A percentile compares a stretch with the other conserved stretches of the same genome.
Evolutionary conservation across 2,113 vertebrate species (phyloP).

Genomic region (Danionella cerebrum): DNA sequence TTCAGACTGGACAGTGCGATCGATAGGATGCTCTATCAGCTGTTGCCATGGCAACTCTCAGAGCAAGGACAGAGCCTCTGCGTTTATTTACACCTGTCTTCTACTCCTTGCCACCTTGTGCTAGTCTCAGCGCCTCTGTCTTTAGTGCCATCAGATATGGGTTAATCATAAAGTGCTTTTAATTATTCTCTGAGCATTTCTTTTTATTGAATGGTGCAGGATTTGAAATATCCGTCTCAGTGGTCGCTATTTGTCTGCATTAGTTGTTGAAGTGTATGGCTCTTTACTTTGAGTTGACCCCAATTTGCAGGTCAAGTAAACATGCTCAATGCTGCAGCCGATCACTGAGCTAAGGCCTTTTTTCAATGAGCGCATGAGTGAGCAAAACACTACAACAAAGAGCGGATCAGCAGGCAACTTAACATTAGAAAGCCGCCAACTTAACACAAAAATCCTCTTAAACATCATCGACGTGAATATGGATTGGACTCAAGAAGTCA

Average conservation of each 20-base stretch:
- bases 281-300: constrained; percentile 61
- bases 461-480: not conserved
- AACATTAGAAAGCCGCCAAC: constrained; percentile 2
- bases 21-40: constrained; percentile 79
- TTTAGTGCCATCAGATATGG: not conserved
- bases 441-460: constrained; percentile 16
- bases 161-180: no score
- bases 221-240: not conserved
- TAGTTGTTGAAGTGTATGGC: constrained; percentile 31
- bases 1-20: constrained; percentile 71
- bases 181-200: not conserved
- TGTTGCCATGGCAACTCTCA: constrained; percentile 73
- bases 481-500: constrained; percentile 6
- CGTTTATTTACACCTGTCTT: constrained; percentile 69
- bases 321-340: constrained; percentile 54
- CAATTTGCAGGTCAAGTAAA: constrained; percentile 65
- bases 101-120: constrained; percentile 35
- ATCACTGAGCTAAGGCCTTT: constrained; percentile 43
- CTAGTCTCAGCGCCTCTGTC: not conserved
- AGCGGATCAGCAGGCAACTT: constrained; percentile 21
- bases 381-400: constrained; percentile 23
- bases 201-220: not conserved
- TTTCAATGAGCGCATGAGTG: constrained; percentile 9
- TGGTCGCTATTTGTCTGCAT: not conserved
- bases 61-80: constrained; percentile 67